Base-by-base conservation (phyloP, 92 coral and sea anemone genomes). In the Epizoanthus rinbou region DNA sequence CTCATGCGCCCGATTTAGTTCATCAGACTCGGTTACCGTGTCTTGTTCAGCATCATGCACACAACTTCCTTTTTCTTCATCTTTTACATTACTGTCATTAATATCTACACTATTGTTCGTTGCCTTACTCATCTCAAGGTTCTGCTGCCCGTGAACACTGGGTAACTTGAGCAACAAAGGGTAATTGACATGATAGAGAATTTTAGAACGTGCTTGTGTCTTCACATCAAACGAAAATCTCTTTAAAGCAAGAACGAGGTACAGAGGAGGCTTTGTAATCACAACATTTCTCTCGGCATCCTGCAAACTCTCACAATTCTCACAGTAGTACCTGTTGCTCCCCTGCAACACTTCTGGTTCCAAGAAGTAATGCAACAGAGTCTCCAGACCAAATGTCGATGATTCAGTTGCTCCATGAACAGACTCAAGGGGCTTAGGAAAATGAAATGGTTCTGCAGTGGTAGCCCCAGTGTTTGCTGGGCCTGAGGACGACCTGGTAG, bases 241-340 rank as follows among this genome's bases (percentile, higher is more conserved):
- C 87, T 96, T 96, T 50, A 96, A 81, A 6, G 98, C 89, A 58
- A 96, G 65, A 41, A 96, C 94, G 33, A 96, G 93, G 64, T 87
- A 94, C 21, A 80, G 79, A 1, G 99, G 95, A 35, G 94, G 91
- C 69, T 85, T 91, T 10, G 94, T 74, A 74, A 96, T 94, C 50
- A 89, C 90, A 22, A 96, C 98, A 43, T 92, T 91, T 13, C 99
- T 92, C 58, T 96, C 99, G 3, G 97, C 99, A 41, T 94, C 99
- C 82, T 94, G 98, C 25, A 92, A 76, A 53, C 95, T 87, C 63
- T 91, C 90, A 60, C 99, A 96, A 66, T 87, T 91, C 68, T 96
- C 98, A 57, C 99, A 96, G 76, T 89, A 93, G 71, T 96, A 96
- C 79, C 91, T 94, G 70, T 96, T 96, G 9, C 93, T 86, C 5